Evolutionary conservation across 2,113 vertebrate species (phyloP), one percentile per base, ranked within the genome.

Genomic region (Mustela nigripes): DNA sequence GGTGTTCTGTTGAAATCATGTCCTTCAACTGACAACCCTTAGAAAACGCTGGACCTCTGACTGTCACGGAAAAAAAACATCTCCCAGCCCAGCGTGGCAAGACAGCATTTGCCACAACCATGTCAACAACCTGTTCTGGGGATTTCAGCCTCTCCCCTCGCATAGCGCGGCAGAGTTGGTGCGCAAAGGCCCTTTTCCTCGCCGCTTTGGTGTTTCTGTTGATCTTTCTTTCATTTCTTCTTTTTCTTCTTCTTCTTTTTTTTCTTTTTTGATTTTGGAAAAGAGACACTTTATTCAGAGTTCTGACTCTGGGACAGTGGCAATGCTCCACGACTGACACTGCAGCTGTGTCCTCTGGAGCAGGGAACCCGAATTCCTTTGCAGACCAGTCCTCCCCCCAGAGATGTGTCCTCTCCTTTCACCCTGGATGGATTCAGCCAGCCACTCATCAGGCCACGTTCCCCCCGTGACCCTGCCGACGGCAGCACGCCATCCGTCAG

Each of bases 281-380:
- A 24, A 5, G 6, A 63, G 92, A 88, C 79, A 45, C 84, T 48
- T 24, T 85, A 81, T 63, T 62, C 76, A 18, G 15, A 71, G 62
- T 0, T 50, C 58, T 58, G 73, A 91, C 93, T n/a, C 71, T 45
- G 80, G 80, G 89, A 93, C 58, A 5, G 97, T 60, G 95, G 95
- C 88, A 82, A 33, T 9, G 22, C 14, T 58, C 58, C 91, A 73
- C 1, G 21, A 84, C 94, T 53, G 97, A 97, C 45, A 0, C 84
- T 7, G 81, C 97, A 98, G 98, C 97, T 98, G 98, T 10, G 73
- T 0, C 0, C 33, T 22, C 48, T 95, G 95, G 97, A 96, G 62
- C 11, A 5, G 33, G 42, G 63, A 86, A 0, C 0, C 2, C 33
- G 76, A 92, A 95, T 91, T 89, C 76, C 88, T 96, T 71, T 4